phyloP scores from a whole-genome alignment of 2,797 vertebrate genomes.

The Enteromius argenteus region DNA sequence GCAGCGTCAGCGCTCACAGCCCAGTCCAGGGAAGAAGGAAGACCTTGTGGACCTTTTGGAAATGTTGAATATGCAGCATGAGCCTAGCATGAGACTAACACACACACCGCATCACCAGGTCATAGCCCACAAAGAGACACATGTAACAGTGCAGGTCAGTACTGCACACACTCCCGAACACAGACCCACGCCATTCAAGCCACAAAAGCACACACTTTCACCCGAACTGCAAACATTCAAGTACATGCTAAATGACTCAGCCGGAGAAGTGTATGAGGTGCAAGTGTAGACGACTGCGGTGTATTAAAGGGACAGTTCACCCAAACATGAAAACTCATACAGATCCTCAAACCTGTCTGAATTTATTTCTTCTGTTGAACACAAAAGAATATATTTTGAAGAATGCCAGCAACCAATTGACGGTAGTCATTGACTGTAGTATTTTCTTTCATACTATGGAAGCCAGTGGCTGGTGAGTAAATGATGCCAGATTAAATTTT shows the following conservation, averaged over 20 bases:
- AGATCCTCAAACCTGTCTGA: neutral
- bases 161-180: constrained; percentile 41
- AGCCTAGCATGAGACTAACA: constrained; percentile 67
- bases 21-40: constrained; percentile 72
- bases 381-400: neutral
- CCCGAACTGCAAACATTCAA: constrained; percentile 29
- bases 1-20: constrained; percentile 47
- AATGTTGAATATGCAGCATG: constrained; percentile 80
- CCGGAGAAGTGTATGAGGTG: constrained; percentile 45
- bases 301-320: neutral
- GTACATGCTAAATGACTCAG: constrained; percentile 26
- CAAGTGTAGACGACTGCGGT: constrained; percentile 29
- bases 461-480: neutral
- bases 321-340: neutral
- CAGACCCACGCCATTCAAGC: constrained; percentile 27
- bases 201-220: constrained; percentile 38
- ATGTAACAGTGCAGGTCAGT: constrained; percentile 78
- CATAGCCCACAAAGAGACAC: constrained; percentile 66
- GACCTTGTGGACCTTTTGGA: constrained; percentile 78
- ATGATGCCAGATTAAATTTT: neutral
- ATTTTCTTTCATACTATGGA: neutral
- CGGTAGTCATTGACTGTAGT: neutral
- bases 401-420: neutral
- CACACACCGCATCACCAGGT: constrained; percentile 65
- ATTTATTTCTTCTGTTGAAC: neutral